A percentile compares a stretch with the other conserved stretches of the same genome.
Evolutionary conservation across 2,797 vertebrate genomes (phyloP).

Genomic region (Scleropages formosus): DNA sequence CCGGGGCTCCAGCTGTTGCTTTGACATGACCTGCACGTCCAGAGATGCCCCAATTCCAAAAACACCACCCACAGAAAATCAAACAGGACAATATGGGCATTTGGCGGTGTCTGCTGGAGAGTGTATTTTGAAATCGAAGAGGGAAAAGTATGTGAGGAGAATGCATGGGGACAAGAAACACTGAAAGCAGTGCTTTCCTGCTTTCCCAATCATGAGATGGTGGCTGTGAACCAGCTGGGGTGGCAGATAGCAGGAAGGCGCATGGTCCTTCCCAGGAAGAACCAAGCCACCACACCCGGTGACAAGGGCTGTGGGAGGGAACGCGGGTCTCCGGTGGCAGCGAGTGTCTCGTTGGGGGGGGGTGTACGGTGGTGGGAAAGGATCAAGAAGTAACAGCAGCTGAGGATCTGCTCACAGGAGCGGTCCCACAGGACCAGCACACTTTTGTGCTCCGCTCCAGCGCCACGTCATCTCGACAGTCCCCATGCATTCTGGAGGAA

Average conservation of each 20-base stretch:
- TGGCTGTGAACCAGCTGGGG: too few species aligned
- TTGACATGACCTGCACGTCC: neutral
- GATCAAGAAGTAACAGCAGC: slow-evolving; percentile 68
- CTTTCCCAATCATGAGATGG: too few species aligned
- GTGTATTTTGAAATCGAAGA: too few species aligned
- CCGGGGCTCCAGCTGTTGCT: neutral
- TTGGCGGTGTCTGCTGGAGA: too few species aligned
- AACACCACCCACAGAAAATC: too few species aligned
- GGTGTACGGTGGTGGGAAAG: slow-evolving; percentile 55
- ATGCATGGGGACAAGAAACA: slow-evolving; percentile 39
- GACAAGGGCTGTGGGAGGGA: slow-evolving; percentile 24
- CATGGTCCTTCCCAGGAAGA: slow-evolving; percentile 28
- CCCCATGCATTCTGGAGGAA: neutral
- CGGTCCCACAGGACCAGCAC: neutral
- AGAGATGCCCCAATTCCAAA: neutral
- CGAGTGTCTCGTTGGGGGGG: too few species aligned
- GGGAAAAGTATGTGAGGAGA: neutral
- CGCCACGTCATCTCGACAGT: neutral
- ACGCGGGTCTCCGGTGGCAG: too few species aligned
- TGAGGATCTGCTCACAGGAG: slow-evolving; percentile 29
- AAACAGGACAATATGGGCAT: too few species aligned
- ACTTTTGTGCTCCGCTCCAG: neutral
- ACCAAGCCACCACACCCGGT: slow-evolving; percentile 25
- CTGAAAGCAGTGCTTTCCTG: too few species aligned
- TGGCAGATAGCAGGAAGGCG: too few species aligned